Percentiles rank a stretch among this genome's conserved stretches.
Evolutionary conservation across 2,113 vertebrate species (phyloP).

Genomic region (Xenotilapia leptura): DNA sequence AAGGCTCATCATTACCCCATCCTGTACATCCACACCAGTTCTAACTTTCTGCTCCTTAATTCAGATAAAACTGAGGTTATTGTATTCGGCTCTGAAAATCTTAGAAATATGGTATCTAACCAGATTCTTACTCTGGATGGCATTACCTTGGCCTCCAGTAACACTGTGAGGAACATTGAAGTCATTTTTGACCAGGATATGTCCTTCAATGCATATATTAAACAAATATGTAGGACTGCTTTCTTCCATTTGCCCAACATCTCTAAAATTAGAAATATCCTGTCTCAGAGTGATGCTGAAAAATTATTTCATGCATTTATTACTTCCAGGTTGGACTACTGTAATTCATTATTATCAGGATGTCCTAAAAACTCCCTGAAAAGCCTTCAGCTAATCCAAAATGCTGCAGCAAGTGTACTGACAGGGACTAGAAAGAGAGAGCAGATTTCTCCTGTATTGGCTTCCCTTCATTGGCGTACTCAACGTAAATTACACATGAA

Average conservation of each 20-base stretch:
- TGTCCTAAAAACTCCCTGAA: neutral
- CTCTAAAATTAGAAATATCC: neutral
- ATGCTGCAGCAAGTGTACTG: accelerated
- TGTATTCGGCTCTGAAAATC: neutral
- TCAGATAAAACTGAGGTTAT: neutral
- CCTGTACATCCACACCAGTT: neutral
- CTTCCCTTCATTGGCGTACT: neutral
- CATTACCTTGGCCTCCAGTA: neutral
- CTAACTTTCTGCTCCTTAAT: neutral
- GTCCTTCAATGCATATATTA: neutral
- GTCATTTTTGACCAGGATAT: neutral
- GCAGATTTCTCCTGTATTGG: accelerated
- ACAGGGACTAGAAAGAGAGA: neutral
- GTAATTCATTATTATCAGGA: neutral
- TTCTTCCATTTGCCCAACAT: neutral
- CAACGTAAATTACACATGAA: neutral
- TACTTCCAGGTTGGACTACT: neutral
- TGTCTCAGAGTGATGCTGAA: neutral
- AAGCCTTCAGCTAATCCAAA: neutral
- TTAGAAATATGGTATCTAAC: neutral
- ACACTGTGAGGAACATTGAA: accelerated
- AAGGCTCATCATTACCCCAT: neutral
- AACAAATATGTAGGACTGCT: neutral
- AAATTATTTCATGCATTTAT: neutral
- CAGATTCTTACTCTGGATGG: neutral